Conservation (phyloP, 2,888 invertebrate genomes). For the Meloe dianella region DNA sequence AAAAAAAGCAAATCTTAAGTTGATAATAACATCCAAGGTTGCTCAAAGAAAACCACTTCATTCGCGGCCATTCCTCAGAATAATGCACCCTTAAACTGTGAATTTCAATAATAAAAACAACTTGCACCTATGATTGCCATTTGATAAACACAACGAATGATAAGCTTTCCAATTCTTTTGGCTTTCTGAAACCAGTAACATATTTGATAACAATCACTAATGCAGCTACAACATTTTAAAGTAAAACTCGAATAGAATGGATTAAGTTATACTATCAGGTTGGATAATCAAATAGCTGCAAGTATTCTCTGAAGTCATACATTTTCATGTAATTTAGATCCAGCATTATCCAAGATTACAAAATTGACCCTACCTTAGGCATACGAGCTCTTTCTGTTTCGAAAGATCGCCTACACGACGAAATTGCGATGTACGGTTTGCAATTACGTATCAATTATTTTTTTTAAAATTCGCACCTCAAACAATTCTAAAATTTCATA, state of each 20-base stretch:
- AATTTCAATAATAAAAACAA: not conserved
- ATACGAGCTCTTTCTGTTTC: not conserved
- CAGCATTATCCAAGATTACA: not conserved
- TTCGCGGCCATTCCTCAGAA: slow-evolving; percentile 2
- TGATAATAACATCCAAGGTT: slow-evolving; percentile 13
- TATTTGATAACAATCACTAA: not conserved
- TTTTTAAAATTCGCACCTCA: not conserved
- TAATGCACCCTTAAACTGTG: not conserved
- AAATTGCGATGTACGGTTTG: not conserved
- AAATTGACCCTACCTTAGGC: slow-evolving; percentile 4
- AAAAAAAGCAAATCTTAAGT: slow-evolving; percentile 9
- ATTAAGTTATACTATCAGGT: not conserved
- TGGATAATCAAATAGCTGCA: not conserved
- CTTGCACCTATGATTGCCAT: not conserved
- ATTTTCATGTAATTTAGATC: not conserved
- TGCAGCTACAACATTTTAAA: not conserved
- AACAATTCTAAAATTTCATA: too few relatives aligned
- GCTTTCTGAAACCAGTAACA: not conserved
- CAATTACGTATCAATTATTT: not conserved
- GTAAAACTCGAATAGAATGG: not conserved
- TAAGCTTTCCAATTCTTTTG: not conserved
- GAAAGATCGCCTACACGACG: slow-evolving; percentile 1
- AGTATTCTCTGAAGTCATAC: not conserved
- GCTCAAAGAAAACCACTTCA: not conserved
- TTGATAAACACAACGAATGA: not conserved